Evolutionary conservation across 2,113 vertebrate species (phyloP).

Genomic region (Cranoglanis bouderius): DNA sequence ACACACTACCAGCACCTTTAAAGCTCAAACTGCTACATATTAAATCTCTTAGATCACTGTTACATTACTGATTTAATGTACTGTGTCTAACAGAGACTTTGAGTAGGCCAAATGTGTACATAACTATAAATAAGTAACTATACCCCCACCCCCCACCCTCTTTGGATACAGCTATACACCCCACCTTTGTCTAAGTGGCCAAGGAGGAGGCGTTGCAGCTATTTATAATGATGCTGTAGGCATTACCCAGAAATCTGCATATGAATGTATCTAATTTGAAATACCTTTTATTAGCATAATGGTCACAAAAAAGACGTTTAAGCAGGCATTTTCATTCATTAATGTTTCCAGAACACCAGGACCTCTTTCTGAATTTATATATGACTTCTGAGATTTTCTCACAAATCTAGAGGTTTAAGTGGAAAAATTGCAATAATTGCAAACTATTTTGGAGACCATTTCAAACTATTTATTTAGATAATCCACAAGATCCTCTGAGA

Average conservation of each 20-base stretch:
- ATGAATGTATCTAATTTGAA: background rate
- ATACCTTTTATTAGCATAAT: background rate
- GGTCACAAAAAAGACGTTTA: background rate
- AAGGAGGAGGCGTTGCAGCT: background rate
- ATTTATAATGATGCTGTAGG: background rate
- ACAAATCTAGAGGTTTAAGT: background rate
- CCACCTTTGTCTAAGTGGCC: background rate
- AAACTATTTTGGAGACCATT: background rate
- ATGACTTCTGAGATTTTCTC: background rate
- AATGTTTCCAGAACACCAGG: background rate
- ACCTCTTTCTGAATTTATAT: background rate
- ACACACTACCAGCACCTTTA: background rate
- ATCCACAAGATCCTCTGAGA: background rate
- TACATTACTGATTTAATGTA: background rate
- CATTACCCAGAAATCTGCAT: background rate
- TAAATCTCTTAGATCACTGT: background rate
- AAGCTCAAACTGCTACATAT: background rate
- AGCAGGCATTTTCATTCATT: background rate
- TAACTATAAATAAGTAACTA: constrained; percentile 22
- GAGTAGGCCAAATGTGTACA: background rate
- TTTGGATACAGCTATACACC: background rate
- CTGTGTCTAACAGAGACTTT: background rate
- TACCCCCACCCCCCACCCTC: background rate
- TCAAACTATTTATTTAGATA: background rate
- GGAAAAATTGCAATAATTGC: background rate